Evolutionary conservation across 2,797 vertebrate species (phyloP).

Genomic region (Pangasius macronema): DNA sequence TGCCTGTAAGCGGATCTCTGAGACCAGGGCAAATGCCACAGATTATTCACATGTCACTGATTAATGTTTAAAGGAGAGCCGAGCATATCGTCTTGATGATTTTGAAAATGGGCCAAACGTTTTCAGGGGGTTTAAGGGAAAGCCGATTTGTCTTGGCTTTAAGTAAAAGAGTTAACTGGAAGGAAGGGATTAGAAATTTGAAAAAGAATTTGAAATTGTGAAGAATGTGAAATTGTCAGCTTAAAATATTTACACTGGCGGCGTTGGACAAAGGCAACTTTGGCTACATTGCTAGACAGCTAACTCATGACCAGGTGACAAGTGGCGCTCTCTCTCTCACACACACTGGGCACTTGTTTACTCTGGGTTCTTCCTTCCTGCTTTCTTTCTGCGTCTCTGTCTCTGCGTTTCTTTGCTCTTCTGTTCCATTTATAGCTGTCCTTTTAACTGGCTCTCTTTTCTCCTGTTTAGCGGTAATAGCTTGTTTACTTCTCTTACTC

Average conservation of each 20-base stretch:
- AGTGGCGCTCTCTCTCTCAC: not conserved
- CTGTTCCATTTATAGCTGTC: not conserved
- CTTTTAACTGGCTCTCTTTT: constrained; percentile 8
- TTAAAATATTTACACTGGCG: not conserved
- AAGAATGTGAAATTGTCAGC: not conserved
- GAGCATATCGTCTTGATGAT: not conserved
- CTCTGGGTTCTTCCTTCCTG: not conserved
- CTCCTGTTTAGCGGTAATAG: not conserved
- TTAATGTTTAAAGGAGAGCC: constrained; percentile 9
- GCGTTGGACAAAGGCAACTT: not conserved
- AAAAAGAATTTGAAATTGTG: too few species aligned
- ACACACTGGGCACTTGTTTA: not conserved
- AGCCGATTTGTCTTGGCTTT: not conserved
- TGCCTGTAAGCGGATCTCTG: not conserved
- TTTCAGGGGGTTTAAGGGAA: not conserved
- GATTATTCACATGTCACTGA: constrained; percentile 13
- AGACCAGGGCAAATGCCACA: not conserved
- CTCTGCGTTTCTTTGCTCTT: not conserved
- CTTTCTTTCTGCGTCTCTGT: not conserved
- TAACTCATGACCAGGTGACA: not conserved
- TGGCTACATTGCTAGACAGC: not conserved
- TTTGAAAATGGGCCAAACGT: not conserved
- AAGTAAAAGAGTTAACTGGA: not conserved
- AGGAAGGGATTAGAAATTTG: not conserved
- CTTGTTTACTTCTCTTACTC: constrained; percentile 27